Evolutionary conservation across 2,888 invertebrate species (phyloP), one percentile per base, ranked within the genome.

Genomic region (Torymus texanus): DNA sequence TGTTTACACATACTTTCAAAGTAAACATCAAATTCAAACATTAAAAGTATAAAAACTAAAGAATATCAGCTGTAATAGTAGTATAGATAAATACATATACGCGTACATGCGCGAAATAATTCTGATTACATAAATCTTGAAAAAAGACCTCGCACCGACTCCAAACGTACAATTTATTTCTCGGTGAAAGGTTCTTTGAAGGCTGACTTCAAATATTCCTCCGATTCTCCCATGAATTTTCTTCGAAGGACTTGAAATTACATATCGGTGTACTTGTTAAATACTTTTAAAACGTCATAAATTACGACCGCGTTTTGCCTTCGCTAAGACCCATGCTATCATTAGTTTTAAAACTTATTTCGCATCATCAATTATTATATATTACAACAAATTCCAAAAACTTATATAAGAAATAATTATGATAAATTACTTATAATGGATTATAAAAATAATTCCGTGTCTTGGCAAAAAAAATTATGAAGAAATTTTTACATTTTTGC

Each of bases 131-230:
- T 70, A 76, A 76, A 63, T 55, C 41, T 41, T n/a, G 21, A 24
- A 58, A 74, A 62, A 63, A 58, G 24, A 61, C 66, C 67, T 68
- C 61, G 41, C 29, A 55, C 21, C 41, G 53, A 55, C 62, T 29
- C 12, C 55, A 16, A 55, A 16, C n/a, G 14, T 12, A 41, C 55
- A 41, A 71, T 63, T 70, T 24, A 50, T 63, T 70, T 12, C 63
- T 56, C 13, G 12, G 61, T 71, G 77, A 77, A 71, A 71, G 71
- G 63, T 14, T 55, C 21, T 70, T 56, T 29, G 63, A 71, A 76
- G 70, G 76, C 58, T 58, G 50, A 41, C 56, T 51, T 56, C 53
- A 13, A 71, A 59, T 24, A 50, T 63, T 76, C 50, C 55, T 61
- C 50, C 2, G 11, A 51, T n/a, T 29, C 12, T 74, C 50, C 29